Evolutionary conservation across 2,113 vertebrate genomes (phyloP), one percentile per base, ranked within the genome.

Genomic region (Sinocyclocheilus maitianheensis): DNA sequence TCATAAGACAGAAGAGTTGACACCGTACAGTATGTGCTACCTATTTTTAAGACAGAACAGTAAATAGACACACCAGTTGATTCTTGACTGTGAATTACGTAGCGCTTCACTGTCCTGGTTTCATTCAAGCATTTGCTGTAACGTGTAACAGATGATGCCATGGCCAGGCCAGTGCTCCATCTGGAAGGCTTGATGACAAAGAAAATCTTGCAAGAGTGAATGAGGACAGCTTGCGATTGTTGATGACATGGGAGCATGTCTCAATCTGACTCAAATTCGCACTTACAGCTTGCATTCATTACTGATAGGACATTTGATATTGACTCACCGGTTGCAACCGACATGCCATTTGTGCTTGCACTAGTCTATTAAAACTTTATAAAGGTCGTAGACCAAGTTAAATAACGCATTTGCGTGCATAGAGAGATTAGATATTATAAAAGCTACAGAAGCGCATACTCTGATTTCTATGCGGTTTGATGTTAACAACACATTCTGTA

Each of bases 231-330:
- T 89, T 65, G 53, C 26, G 71, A 86, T 71, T 48, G 88, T 84
- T 83, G 77, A 84, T 78, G 71, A 85, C 26, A 75, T 12, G 46
- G 18, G 26, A 84, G 72, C 60, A 2, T 86, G 85, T 78, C 72
- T 86, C 67, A 84, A 43, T 69, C 58, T 88, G 87, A 86, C 85
- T 88, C 85, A 84, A 37, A 75, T 77, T 85, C 63, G 5, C 62
- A 84, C 53, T 37, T 84, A 58, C 74, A 62, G 83, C 22, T 0
- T 53, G 63, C 46, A 26, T 43, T 86, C 24, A 63, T 84, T 48
- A 81, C 58, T 63, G 80, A 51, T 13, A 24, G 43, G 71, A 65
- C 71, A 86, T 87, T 80, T 87, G 51, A 89, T 86, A 84, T 77
- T 37, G 46, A 78, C 63, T 55, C 81, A 34, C 18, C 43, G 48